phyloP scores from a whole-genome alignment of 2,113 vertebrate genomes.

The Galeopterus variegatus region DNA sequence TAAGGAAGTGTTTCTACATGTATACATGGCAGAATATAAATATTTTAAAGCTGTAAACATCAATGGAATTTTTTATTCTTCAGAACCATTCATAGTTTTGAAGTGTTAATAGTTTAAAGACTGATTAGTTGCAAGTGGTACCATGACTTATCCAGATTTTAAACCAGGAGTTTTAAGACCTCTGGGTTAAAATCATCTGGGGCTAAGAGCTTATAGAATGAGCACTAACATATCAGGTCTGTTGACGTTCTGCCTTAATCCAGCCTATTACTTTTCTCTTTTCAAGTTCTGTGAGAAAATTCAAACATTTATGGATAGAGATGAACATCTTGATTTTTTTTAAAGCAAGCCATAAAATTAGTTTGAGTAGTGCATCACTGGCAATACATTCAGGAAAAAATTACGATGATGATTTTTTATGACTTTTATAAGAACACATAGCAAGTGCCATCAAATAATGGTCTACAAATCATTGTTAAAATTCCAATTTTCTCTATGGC shows the following conservation, averaged over 20 bases:
- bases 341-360: conserved; percentile 25
- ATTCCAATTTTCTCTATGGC: neutral
- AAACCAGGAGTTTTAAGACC: neutral
- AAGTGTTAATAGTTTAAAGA: conserved; percentile 25
- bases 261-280: neutral
- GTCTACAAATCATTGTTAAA: neutral
- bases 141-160: neutral
- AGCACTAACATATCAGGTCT: neutral
- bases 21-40: conserved; percentile 42
- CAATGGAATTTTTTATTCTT: conserved; percentile 9
- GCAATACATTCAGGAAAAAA: neutral
- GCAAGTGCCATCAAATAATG: neutral
- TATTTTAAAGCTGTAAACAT: conserved; percentile 40
- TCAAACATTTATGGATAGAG: neutral
- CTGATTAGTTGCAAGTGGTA: neutral
- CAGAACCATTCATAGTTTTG: conserved; percentile 34
- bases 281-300: conserved; percentile 51
- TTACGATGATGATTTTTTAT: neutral
- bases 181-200: neutral
- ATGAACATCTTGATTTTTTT: neutral
- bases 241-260: conserved; percentile 14
- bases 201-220: conserved; percentile 18
- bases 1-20: neutral
- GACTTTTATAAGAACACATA: conserved; percentile 17
- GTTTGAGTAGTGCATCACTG: neutral